Evolutionary conservation across 1,140 invertebrate species (phyloP).

Genomic region (Akabosia matsudoensis): DNA sequence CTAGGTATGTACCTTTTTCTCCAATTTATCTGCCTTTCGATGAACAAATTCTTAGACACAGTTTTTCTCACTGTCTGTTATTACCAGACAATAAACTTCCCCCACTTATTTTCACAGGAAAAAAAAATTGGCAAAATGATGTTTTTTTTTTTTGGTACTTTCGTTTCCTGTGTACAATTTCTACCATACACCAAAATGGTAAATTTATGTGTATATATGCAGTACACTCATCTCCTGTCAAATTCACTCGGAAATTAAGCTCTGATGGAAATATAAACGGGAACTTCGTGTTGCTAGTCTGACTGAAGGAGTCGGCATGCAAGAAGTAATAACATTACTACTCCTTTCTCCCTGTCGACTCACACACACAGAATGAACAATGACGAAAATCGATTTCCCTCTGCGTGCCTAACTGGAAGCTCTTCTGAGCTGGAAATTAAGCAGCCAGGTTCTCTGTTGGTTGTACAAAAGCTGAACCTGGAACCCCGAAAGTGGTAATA

Average conservation of each 20-base stretch:
- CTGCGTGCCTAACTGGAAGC: background rate
- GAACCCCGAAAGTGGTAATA: too few species aligned
- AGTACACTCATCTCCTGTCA: too few species aligned
- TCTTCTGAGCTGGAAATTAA: background rate
- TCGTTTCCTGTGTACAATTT: background rate
- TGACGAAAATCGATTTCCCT: background rate
- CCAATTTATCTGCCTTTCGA: background rate
- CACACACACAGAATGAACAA: background rate
- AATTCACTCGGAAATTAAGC: too few species aligned
- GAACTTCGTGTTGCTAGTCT: background rate
- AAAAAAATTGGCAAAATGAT: background rate
- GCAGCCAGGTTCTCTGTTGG: too few species aligned
- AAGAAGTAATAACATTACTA: too few species aligned
- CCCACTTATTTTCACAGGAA: background rate
- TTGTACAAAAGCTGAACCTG: too few species aligned
- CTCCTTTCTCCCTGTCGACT: background rate
- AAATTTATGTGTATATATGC: background rate
- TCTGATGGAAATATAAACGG: too few species aligned
- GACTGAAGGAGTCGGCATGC: background rate
- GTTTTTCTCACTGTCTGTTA: background rate
- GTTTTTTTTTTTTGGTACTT: background rate
- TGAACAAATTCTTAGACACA: too few species aligned
- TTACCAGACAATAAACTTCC: background rate
- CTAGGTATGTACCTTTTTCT: background rate
- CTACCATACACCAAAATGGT: background rate